Percentiles rank a stretch among this genome's conserved stretches.
Evolutionary conservation across 2,113 vertebrate species (phyloP).

Genomic region (Smithornis capensis): DNA sequence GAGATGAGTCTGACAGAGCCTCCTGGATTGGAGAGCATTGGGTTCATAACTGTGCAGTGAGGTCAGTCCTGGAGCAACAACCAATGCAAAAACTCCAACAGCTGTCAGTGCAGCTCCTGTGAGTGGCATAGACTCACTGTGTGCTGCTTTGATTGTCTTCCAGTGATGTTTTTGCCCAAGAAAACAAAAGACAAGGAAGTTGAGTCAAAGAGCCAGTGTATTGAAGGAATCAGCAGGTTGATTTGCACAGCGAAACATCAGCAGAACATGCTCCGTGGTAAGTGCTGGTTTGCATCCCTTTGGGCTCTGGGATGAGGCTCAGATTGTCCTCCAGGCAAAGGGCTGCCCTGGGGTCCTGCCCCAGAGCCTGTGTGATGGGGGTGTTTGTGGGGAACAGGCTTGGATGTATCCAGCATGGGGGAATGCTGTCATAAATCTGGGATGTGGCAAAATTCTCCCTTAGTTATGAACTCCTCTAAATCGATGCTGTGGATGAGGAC

Average conservation of each 20-base stretch:
- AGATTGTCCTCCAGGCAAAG: neutral
- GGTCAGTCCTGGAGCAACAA: neutral
- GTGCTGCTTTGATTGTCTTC: conserved; percentile 1
- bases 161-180: conserved; percentile 98
- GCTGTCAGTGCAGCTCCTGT: neutral
- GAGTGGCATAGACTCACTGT: neutral
- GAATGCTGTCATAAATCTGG: neutral
- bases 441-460: neutral
- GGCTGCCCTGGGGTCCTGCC: neutral
- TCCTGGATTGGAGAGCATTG: neutral
- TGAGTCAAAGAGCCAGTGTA: conserved; percentile 95
- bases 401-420: neutral
- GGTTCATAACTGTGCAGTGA: neutral
- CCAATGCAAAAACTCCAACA: neutral
- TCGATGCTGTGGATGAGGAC: neutral
- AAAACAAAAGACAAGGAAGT: conserved; percentile 95
- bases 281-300: neutral
- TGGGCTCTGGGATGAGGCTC: neutral
- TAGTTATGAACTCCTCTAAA: neutral
- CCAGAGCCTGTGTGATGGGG: accelerated
- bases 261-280: conserved; percentile 97
- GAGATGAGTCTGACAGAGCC: neutral
- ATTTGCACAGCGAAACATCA: conserved; percentile 98
- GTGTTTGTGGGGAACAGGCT: neutral
- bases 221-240: conserved; percentile 94